phyloP scores from a whole-genome alignment of 2,797 vertebrate genomes.

The Iguana delicatissima region DNA sequence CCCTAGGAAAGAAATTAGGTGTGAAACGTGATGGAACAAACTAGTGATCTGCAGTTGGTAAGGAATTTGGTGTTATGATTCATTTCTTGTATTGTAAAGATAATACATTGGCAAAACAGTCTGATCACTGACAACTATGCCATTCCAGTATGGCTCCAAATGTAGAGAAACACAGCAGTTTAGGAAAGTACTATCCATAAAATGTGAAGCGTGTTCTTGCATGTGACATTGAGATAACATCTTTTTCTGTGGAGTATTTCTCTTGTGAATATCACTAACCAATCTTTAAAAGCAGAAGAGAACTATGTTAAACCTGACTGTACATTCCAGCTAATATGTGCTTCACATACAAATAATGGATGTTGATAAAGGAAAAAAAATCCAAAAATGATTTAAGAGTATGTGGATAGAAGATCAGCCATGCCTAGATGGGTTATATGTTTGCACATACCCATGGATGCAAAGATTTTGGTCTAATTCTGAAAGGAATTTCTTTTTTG shows the following conservation, averaged over 20 bases:
- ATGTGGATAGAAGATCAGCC: background rate
- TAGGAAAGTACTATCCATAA: background rate
- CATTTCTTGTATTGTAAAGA: slow-evolving; percentile 10
- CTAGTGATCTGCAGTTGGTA: background rate
- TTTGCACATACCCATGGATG: background rate
- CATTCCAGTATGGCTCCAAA: background rate
- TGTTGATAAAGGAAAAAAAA: background rate
- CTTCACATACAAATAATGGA: slow-evolving; percentile 10
- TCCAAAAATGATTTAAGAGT: background rate
- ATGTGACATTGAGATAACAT: background rate
- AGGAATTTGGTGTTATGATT: background rate
- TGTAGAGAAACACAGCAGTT: background rate
- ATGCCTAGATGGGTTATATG: background rate
- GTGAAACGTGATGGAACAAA: slow-evolving; percentile 37
- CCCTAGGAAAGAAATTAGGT: slow-evolving; percentile 46
- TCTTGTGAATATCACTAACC: background rate
- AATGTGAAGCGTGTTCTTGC: background rate
- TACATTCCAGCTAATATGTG: background rate
- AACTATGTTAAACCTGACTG: background rate
- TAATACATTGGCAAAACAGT: slow-evolving; percentile 1
- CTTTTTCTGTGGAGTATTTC: background rate
- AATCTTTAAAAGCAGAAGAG: background rate
- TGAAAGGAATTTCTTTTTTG: background rate
- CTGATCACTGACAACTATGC: background rate
- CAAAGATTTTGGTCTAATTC: background rate